Percentiles rank a stretch among this genome's conserved stretches.
phyloP scores from a whole-genome alignment of 2,113 vertebrate genomes.

The Pteropus alecto region DNA sequence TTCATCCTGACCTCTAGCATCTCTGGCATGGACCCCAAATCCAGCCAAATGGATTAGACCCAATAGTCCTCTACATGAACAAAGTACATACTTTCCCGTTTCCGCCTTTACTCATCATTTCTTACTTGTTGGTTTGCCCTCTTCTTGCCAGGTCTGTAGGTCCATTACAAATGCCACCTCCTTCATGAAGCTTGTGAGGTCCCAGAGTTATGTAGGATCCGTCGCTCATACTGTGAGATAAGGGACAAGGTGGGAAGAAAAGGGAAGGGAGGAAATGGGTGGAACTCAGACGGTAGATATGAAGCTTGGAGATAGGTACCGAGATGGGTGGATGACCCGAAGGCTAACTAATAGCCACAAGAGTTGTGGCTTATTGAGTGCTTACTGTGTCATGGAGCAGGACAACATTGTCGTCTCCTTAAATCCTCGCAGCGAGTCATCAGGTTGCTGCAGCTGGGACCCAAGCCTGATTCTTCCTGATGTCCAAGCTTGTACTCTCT shows the following conservation, averaged over 20 bases:
- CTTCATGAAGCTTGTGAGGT: not conserved
- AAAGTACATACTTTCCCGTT: not conserved
- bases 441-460: not conserved
- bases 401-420: not conserved
- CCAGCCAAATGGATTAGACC: not conserved
- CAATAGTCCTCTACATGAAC: not conserved
- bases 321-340: not conserved
- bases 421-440: not conserved
- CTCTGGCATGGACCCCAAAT: not conserved
- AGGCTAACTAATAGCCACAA: too few species aligned
- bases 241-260: not conserved
- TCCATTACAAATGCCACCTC: not conserved
- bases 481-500: not conserved
- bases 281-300: not conserved
- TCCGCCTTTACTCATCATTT: not conserved
- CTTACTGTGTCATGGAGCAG: not conserved
- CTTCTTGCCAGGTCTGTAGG: not conserved
- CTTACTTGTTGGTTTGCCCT: not conserved
- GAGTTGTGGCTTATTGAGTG: not conserved
- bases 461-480: not conserved
- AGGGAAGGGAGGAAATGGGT: not conserved
- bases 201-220: not conserved
- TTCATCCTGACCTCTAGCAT: not conserved
- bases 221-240: not conserved
- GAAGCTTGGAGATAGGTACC: not conserved